Conservation (phyloP, 2,797 vertebrate species). For the Mormyrops boulengeri region DNA sequence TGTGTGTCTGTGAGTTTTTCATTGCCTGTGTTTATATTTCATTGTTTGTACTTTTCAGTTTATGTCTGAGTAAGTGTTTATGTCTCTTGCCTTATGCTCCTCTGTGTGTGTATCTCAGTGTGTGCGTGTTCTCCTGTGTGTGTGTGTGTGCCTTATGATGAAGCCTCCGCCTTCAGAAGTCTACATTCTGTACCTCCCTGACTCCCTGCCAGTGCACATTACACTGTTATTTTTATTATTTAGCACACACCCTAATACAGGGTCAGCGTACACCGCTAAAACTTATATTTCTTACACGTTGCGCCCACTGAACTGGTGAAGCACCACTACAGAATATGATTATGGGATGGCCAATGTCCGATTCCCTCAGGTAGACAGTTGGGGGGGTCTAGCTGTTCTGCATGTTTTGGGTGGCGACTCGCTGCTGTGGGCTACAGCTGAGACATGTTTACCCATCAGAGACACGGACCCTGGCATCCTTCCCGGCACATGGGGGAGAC, state of each 20-base stretch:
- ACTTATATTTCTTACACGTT: neutral
- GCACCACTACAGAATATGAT: neutral
- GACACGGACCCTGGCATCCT: neutral
- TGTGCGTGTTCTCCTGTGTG: neutral
- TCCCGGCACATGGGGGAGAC: neutral
- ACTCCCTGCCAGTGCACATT: neutral
- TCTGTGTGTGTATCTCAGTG: neutral
- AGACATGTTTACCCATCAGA: neutral
- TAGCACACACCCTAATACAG: neutral
- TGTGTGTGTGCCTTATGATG: neutral
- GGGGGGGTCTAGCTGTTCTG: neutral
- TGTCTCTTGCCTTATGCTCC: neutral
- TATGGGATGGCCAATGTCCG: neutral
- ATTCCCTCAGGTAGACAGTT: neutral
- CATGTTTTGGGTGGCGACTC: neutral
- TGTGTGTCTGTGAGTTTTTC: neutral
- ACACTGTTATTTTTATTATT: neutral
- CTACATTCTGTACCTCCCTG: slow-evolving; percentile 5
- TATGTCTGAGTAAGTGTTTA: neutral
- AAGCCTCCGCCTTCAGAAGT: neutral
- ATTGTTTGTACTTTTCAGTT: neutral
- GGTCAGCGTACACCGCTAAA: neutral
- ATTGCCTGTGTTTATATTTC: neutral
- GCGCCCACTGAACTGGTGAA: neutral
- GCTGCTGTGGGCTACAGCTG: neutral